Base-by-base conservation (phyloP, 2,888 invertebrate species). In the Perithous albicinctus region DNA sequence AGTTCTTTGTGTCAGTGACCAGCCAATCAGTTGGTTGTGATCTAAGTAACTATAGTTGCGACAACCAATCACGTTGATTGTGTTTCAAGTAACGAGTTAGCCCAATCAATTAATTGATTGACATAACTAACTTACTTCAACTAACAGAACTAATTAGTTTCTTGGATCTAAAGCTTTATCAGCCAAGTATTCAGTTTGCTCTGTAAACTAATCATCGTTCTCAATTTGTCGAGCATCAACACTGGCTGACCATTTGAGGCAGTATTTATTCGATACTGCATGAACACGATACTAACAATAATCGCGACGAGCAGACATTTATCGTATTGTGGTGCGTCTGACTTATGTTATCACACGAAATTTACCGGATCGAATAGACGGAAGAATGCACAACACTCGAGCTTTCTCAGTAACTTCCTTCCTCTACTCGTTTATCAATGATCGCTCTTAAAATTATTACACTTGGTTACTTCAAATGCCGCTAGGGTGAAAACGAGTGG, bases 301-400 rank as follows among this genome's bases (percentile, higher is more conserved):
- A 63, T 63, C 38, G 43, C 43, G 15, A 15, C 43, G 38, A 61
- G 20, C 61, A 20, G 38, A 38, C 32, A 18, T 26, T 26, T 10
- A 29, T 20, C 20, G 20, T 23, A 23, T 46, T 26, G n/a, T 7
- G 43, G 5, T n/a, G 43, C 26, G n/a, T 46, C 26, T 6, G 43
- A 12, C 64, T 77, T 77, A 76, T 77, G 69, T 77, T 77, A 77
- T 77, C 76, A 38, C 23, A 32, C 12, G n/a, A 23, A 69, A 69
- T 69, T 61, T 29, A 18, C 10, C 51, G 76, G 61, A 51, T 54
- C 70, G 43, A 41, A 41, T 29, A 70, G 41, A 18, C 56, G 56
- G 51, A 67, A 67, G 38, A 54, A 18, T 12, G 23, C 48, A 18
- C 23, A 51, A 23, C 12, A n/a, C 38, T 51, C 23, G n/a, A n/a